These are phyloP conservation scores for Taurulus bubalis DNA, from an alignment of 2,113 vertebrate species.

Conservation along the genomic window DNA sequence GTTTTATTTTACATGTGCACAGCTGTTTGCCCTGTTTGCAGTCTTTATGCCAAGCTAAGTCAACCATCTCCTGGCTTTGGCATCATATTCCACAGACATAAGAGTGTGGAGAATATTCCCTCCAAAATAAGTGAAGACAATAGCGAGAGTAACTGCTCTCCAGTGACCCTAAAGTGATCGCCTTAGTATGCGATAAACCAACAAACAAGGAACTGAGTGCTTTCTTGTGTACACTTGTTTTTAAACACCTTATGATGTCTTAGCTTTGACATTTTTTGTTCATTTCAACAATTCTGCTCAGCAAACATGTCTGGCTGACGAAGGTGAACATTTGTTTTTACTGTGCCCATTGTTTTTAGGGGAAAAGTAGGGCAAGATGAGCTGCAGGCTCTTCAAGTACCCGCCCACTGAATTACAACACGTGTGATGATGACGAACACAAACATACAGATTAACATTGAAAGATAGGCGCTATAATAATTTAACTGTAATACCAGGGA, in stretches of 20 bases:
- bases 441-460: neutral
- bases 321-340: conserved; percentile 57
- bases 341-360: conserved; percentile 32
- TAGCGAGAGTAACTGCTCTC: neutral
- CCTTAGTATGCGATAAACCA: neutral
- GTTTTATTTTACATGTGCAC: too few species aligned
- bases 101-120: neutral
- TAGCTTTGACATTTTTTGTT: conserved; percentile 18
- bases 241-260: neutral
- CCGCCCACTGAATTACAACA: conserved; percentile 45
- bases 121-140: neutral
- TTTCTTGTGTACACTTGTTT: neutral
- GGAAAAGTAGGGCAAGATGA: conserved; percentile 64
- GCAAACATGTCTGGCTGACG: conserved; percentile 25
- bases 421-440: conserved; percentile 18
- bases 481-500: neutral
- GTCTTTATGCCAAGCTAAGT: neutral
- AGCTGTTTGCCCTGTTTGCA: too few species aligned
- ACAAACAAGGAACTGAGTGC: conserved; percentile 9
- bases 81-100: neutral
- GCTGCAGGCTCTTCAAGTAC: conserved; percentile 55
- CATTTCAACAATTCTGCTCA: conserved; percentile 21
- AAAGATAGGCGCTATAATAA: neutral
- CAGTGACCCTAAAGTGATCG: neutral
- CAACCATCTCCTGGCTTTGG: neutral